A percentile compares a stretch with the other conserved stretches of the same genome.
Conservation (phyloP, 2,888 invertebrate genomes). For the Limnephilus auricula region DNA sequence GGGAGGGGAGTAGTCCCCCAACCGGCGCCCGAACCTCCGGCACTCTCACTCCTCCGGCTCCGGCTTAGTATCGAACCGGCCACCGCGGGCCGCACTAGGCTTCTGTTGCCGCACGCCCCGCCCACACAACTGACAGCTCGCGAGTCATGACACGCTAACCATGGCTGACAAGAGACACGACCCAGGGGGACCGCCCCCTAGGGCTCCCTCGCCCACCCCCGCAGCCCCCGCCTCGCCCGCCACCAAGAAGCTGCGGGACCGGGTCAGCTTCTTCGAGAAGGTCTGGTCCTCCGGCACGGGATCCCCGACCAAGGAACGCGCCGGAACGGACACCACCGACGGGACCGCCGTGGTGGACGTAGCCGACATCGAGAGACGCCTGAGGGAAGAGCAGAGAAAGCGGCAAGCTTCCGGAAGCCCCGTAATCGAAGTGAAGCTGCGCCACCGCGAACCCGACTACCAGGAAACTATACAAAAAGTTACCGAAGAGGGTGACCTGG, state of each 20-base stretch:
- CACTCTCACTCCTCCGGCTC: conserved; percentile 48
- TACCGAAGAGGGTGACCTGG: conserved; percentile 80
- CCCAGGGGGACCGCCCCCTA: conserved; percentile 67
- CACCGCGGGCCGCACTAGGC: conserved; percentile 50
- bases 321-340: conserved; percentile 72
- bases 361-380: conserved; percentile 79
- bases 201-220: conserved; percentile 62
- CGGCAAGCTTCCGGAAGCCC: conserved; percentile 76
- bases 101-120: neutral
- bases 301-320: conserved; percentile 69
- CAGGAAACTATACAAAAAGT: conserved; percentile 68
- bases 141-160: conserved; percentile 56
- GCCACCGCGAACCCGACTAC: conserved; percentile 71
- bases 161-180: conserved; percentile 68
- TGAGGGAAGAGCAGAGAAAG: conserved; percentile 77
- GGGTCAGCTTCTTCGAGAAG: conserved; percentile 89
- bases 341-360: conserved; percentile 77
- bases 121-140: conserved; percentile 32
- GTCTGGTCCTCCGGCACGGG: conserved; percentile 82
- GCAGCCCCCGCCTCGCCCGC: conserved; percentile 71
- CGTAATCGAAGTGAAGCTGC: conserved; percentile 80
- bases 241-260: conserved; percentile 81
- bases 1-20: conserved; percentile 37
- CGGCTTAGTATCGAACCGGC: conserved; percentile 66
- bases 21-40: conserved; percentile 57